These are phyloP conservation scores for Eupleurogrammus muticus DNA, from an alignment of 2,797 vertebrate species.

Conservation along the genomic window DNA sequence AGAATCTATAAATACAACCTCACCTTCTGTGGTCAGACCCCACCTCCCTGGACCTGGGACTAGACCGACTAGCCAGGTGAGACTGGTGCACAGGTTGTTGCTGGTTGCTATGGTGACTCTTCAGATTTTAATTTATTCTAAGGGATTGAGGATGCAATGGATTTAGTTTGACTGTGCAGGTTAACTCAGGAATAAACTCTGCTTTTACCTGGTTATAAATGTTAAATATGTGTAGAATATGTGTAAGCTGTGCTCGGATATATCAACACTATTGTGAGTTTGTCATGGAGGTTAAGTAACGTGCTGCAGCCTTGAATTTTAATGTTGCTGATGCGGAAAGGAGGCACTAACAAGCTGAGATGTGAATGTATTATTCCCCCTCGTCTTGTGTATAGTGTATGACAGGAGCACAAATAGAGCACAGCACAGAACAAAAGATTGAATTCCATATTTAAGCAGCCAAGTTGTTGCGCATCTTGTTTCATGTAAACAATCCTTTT, in stretches of 20 bases:
- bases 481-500: neutral
- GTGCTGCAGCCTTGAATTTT: neutral
- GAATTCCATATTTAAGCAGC: no score
- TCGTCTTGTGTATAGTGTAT: neutral
- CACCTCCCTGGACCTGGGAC: conserved; percentile 32
- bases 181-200: conserved; percentile 2
- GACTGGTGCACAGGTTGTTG: neutral
- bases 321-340: conserved; percentile 3
- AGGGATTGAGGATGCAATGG: neutral
- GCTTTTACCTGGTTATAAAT: neutral
- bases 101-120: no score
- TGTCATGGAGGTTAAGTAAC: neutral
- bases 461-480: neutral
- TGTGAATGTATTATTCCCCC: no score
- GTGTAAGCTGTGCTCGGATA: neutral
- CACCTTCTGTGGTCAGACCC: conserved; percentile 26
- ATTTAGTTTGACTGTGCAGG: conserved; percentile 1
- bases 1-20: conserved; percentile 34
- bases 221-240: neutral
- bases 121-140: neutral
- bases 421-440: no score
- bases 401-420: no score
- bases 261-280: neutral
- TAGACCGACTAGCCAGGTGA: conserved; percentile 72
- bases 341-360: neutral